Conservation (phyloP, 2,888 invertebrate species). For the Alloscopus bannaensis region DNA sequence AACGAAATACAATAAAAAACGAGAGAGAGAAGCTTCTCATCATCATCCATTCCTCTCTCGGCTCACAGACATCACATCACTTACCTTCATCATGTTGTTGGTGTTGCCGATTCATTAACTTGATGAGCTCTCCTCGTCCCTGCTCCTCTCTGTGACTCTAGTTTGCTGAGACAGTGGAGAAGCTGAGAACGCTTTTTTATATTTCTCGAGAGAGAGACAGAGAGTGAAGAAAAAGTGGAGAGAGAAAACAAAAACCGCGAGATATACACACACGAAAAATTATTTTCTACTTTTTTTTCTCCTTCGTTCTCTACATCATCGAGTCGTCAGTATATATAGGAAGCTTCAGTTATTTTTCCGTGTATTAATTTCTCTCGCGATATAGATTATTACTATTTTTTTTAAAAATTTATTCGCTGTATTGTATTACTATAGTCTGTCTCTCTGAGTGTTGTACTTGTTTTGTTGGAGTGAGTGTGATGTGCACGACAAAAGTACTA, state of each 20-base stretch:
- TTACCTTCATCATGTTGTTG: slow-evolving; percentile 60
- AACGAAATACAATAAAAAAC: too few species aligned
- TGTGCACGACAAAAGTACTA: too few species aligned
- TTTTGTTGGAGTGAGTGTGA: too few species aligned
- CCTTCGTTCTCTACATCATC: too few species aligned
- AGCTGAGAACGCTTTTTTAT: slow-evolving; percentile 55
- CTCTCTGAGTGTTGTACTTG: too few species aligned
- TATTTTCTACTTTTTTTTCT: slow-evolving; percentile 50
- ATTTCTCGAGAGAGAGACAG: slow-evolving; percentile 43
- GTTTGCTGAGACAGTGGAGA: slow-evolving; percentile 55
- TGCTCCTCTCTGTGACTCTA: slow-evolving; percentile 45
- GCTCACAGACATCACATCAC: slow-evolving; percentile 53
- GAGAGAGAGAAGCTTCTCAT: too few species aligned
- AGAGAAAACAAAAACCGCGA: too few species aligned
- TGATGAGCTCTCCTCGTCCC: slow-evolving; percentile 52
- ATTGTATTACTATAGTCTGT: neutral
- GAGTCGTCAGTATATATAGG: too few species aligned
- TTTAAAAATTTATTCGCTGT: neutral
- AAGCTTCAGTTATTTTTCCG: slow-evolving; percentile 21
- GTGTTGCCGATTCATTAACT: slow-evolving; percentile 65
- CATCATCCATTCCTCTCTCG: slow-evolving; percentile 25
- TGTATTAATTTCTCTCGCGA: too few species aligned
- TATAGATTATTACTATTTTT: too few species aligned
- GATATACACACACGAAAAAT: slow-evolving; percentile 20
- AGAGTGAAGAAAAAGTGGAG: too few species aligned